A percentile compares a stretch with the other conserved stretches of the same genome.
phyloP scores from a whole-genome alignment of 2,888 invertebrate species.

The Schizaphis graminum region DNA sequence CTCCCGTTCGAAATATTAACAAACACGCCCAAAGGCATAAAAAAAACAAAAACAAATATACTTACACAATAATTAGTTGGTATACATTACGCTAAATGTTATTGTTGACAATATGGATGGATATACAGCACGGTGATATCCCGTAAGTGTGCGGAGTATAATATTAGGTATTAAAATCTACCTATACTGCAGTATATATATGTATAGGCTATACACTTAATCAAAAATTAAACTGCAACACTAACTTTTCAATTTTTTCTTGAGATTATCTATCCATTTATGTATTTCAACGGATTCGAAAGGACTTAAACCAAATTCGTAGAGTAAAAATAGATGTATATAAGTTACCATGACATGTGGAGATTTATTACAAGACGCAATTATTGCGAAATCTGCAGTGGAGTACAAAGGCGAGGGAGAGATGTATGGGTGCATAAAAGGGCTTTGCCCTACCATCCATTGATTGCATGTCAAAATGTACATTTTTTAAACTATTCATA shows the following conservation, averaged over 20 bases:
- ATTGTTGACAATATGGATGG: conserved; percentile 16
- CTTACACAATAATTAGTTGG: background rate
- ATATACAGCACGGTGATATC: background rate
- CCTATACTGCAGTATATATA: background rate
- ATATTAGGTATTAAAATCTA: background rate
- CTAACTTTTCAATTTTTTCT: background rate
- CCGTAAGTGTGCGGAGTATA: background rate
- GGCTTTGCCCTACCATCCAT: background rate
- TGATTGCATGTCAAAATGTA: background rate
- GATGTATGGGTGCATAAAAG: background rate
- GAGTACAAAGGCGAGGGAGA: background rate
- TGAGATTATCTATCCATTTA: background rate
- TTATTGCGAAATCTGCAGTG: background rate
- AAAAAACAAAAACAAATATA: conserved; percentile 1
- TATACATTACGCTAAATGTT: background rate
- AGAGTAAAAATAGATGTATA: no score
- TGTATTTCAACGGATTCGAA: background rate
- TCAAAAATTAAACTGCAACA: background rate
- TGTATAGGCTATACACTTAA: background rate
- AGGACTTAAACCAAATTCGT: background rate
- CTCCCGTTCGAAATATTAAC: background rate
- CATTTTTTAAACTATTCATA: background rate
- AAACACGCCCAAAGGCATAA: background rate
- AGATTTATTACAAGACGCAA: background rate
- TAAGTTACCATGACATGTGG: background rate